phyloP scores from a whole-genome alignment of 2,113 vertebrate genomes.

The Pomatorhinus ruficollis region DNA sequence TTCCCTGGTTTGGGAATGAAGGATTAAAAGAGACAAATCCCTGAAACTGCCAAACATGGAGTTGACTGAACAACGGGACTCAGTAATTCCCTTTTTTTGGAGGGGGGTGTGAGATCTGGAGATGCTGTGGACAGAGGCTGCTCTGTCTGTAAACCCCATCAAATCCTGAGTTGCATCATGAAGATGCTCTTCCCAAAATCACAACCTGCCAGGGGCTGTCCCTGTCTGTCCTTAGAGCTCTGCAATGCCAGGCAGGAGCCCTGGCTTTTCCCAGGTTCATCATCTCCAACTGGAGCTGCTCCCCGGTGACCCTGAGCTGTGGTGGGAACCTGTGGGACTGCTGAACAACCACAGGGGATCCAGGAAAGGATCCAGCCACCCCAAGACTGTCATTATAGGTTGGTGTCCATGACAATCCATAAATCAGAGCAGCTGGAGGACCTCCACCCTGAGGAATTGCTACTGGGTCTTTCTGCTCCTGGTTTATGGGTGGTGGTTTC shows the following conservation, averaged over 20 bases:
- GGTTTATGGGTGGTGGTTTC: background rate
- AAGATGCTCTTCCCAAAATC: background rate
- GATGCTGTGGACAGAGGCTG: background rate
- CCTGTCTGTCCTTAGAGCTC: background rate
- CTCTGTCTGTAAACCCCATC: background rate
- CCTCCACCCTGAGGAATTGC: background rate
- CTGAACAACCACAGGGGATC: background rate
- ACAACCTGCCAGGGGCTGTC: background rate
- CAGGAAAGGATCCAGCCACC: background rate
- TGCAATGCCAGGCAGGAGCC: background rate
- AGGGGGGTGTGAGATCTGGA: background rate
- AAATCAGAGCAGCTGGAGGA: background rate
- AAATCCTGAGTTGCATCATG: background rate
- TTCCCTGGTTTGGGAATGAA: background rate
- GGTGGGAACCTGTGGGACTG: background rate
- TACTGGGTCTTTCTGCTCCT: background rate
- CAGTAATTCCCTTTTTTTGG: background rate
- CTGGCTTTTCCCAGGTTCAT: background rate
- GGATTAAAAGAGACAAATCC: background rate
- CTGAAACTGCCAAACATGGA: background rate
- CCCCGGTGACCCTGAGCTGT: background rate
- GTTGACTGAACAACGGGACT: background rate
- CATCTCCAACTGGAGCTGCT: background rate
- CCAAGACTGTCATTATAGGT: fast-evolving
- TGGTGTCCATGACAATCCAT: background rate